Evolutionary conservation across 1,140 invertebrate genomes (phyloP).

Genomic region (Zophobas atratus): DNA sequence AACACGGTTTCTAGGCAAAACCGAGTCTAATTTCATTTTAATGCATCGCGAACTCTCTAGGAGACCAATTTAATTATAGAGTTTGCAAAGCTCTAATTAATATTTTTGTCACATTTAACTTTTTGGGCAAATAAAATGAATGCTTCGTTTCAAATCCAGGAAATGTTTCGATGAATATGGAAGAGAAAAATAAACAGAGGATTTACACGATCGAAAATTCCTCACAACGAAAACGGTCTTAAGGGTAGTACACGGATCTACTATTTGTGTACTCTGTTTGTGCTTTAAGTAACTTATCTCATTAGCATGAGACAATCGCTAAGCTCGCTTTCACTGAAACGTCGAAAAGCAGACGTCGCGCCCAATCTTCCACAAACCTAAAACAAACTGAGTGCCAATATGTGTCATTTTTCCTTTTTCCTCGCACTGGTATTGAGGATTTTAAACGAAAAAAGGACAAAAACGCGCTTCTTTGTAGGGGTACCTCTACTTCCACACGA

Average conservation of each 20-base stretch:
- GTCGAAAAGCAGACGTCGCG: background rate
- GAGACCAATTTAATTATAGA: slow-evolving; percentile 7
- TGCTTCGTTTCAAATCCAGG: background rate
- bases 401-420: too few species aligned
- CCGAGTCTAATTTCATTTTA: slow-evolving; percentile 24
- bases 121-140: slow-evolving; percentile 4
- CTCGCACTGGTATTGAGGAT: too few species aligned
- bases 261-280: slow-evolving; percentile 11
- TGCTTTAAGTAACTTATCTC: slow-evolving; percentile 32
- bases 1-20: slow-evolving; percentile 27
- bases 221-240: slow-evolving; percentile 2
- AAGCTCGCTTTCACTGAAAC: slow-evolving; percentile 10
- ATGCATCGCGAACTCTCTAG: slow-evolving; percentile 7
- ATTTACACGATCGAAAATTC: background rate
- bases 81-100: slow-evolving; percentile 11
- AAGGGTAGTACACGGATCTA: background rate
- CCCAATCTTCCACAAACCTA: background rate
- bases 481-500: too few species aligned
- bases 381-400: slow-evolving; percentile 15
- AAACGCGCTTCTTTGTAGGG: too few species aligned
- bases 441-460: too few species aligned
- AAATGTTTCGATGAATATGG: background rate
- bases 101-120: slow-evolving; percentile 17
- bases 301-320: slow-evolving; percentile 35
- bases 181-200: slow-evolving; percentile 6